Base-by-base conservation (phyloP, 2,888 invertebrate genomes). In the Halictus quadricinctus region DNA sequence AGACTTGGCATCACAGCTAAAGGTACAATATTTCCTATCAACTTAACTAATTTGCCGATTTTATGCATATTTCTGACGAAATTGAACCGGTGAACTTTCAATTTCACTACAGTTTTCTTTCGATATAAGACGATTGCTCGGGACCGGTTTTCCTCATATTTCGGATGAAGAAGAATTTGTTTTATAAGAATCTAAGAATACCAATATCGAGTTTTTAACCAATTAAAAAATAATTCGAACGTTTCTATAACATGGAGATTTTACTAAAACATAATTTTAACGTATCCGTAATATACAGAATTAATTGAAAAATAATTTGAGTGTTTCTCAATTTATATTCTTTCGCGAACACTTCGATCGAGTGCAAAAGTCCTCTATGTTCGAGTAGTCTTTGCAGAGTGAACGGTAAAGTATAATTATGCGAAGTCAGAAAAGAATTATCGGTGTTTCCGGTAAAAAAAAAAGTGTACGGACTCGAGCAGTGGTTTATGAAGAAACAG, bases 21-120 rank as follows among this genome's bases (percentile, higher is more conserved):
- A 80, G 93, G 93, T 93, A 89, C 12, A 6, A 25, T 72, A 48
- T 48, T 8, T 15, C 3, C 2, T 2, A 18, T 66, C 66, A 7
- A 66, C 25, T 6, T 2, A 15, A 54, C 21, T 54, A 21, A 15
- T 7, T 21, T 21, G 54, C 21, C 6, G 21, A 18, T 18, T 54
- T 7, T 18, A 21, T 54, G 54, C 18, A 13, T 8, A 50, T 21
- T 21, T 18, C 18, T 21, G 18, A 21, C 21, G 15, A 21, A 54
- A 21, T 6, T 54, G 21, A 1, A 21, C 54, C 1, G 21, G 50
- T 18, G 50, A 48, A 2, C 36, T 36, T 36, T 2, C 29, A 2
- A 29, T 29, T 29, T 29, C 29, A 29, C 2, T 29, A 29, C 29
- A 29, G 29, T 29, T 29, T 29, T 29, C 29, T 29, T 29, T 29